Base-by-base conservation (phyloP, 2,888 invertebrate genomes). In the Scaptodrosophila latifasciaeformis region DNA sequence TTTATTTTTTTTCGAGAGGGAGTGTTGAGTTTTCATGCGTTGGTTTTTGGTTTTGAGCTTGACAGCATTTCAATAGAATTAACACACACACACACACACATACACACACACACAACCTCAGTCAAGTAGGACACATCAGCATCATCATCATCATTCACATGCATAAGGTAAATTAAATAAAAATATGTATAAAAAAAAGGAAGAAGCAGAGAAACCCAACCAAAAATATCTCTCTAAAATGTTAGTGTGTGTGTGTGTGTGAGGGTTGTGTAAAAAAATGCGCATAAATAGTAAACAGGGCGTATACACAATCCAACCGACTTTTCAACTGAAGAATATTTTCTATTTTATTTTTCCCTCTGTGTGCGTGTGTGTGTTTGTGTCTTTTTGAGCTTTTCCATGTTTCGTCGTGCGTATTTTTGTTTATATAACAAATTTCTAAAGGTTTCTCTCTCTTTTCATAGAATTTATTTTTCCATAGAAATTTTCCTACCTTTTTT, bases 1-100 rank as follows among this genome's bases (percentile, higher is more conserved):
- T n/a, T n/a, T n/a, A n/a, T n/a, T n/a, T n/a, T n/a, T n/a, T n/a
- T n/a, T n/a, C n/a, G n/a, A n/a, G 31, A 31, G 31, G 7, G n/a
- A n/a, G n/a, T 80, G 80, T n/a, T n/a, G n/a, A n/a, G n/a, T n/a
- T 80, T 72, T 58, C 64, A 64, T 77, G 74, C 64, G 78, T 74
- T 77, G 67, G 78, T 74, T 72, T 72, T 67, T 75, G 78, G 60
- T 62, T 70, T 61, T 60, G 53, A 76, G 78, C 83, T 70, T 81
- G 72, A 79, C 74, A 70, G 79, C 69, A 77, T 81, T 81, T 83
- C 76, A 81, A 82, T 82, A 70, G 79, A 79, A 81, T 78, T 79
- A 78, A 67, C 65, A 65, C 70, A 77, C 52, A 64, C 61, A 52
- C 40, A 24, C 51, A 51, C 30, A 54, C 49, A 54, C 18, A 18